phyloP scores from a whole-genome alignment of 2,797 vertebrate species.

The Basileuterus tristriatus region DNA sequence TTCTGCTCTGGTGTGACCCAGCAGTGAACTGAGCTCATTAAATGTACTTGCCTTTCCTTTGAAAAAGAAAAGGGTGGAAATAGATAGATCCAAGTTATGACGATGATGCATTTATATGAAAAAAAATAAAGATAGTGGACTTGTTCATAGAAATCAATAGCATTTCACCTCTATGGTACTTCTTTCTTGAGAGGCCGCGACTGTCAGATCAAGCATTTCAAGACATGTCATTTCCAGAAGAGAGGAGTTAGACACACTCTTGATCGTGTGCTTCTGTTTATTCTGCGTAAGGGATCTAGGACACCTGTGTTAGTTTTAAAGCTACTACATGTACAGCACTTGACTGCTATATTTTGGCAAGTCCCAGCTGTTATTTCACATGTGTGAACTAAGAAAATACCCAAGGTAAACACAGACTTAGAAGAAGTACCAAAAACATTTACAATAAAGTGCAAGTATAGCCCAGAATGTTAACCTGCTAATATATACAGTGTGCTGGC shows the following conservation, averaged over 20 bases:
- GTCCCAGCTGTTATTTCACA: slow-evolving; percentile 76
- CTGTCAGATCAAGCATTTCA: slow-evolving; percentile 36
- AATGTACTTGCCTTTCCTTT: background rate
- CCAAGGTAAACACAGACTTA: slow-evolving; percentile 67
- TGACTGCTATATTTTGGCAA: slow-evolving; percentile 59
- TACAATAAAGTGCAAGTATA: slow-evolving; percentile 61
- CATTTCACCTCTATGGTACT: background rate
- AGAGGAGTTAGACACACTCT: slow-evolving; percentile 27
- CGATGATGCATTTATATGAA: background rate
- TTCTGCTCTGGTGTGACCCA: slow-evolving; percentile 27
- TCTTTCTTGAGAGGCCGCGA: slow-evolving; percentile 10
- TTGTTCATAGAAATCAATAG: background rate
- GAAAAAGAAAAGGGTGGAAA: background rate
- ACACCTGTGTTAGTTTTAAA: slow-evolving; percentile 77
- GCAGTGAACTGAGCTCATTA: slow-evolving; percentile 31
- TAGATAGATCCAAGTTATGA: background rate
- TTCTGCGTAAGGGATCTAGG: slow-evolving; percentile 44
- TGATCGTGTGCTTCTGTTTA: slow-evolving; percentile 71
- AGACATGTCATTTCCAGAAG: slow-evolving; percentile 47
- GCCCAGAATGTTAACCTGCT: slow-evolving; percentile 52
- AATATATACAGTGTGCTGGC: slow-evolving; percentile 48
- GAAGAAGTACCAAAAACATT: slow-evolving; percentile 60
- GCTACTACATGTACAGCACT: slow-evolving; percentile 63
- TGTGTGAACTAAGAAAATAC: slow-evolving; percentile 63
- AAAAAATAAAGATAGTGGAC: background rate